Evolutionary conservation across 1,140 invertebrate species (phyloP).

Genomic region (Lucilia cuprina): DNA sequence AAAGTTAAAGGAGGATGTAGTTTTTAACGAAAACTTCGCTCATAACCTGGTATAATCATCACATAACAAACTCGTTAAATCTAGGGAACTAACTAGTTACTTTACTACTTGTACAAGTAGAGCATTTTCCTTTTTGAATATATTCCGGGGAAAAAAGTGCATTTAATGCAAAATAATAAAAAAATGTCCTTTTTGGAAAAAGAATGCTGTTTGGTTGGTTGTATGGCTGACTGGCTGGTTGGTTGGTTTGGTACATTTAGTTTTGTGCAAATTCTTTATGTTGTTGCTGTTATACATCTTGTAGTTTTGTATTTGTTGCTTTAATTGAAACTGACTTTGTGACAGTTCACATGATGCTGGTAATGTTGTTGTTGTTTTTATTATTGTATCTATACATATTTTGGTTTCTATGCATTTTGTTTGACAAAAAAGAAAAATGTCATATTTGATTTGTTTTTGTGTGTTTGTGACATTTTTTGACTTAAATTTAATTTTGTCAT

Average conservation of each 20-base stretch:
- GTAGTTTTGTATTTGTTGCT: not conserved
- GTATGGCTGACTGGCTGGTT: not conserved
- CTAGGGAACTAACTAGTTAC: not conserved
- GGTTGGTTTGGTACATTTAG: not conserved
- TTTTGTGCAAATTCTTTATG: not conserved
- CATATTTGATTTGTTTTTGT: constrained; percentile 26
- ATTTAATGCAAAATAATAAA: not conserved
- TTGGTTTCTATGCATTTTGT: constrained; percentile 10
- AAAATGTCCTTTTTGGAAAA: not conserved
- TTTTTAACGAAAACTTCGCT: too few relatives aligned
- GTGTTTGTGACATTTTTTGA: constrained; percentile 19
- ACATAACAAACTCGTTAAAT: not conserved
- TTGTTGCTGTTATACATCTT: not conserved
- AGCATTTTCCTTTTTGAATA: not conserved
- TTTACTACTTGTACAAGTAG: not conserved
- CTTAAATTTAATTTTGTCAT: constrained; percentile 33
- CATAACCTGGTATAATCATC: not conserved
- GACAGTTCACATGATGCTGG: constrained; percentile 38
- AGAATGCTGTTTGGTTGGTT: not conserved
- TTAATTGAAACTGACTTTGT: constrained; percentile 41
- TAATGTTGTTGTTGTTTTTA: constrained; percentile 1
- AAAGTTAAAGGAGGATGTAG: too few relatives aligned
- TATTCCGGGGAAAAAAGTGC: not conserved
- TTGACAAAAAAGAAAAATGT: not conserved
- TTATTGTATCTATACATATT: not conserved